phyloP scores from a whole-genome alignment of 2,797 vertebrate species.

The Falco columbarius region DNA sequence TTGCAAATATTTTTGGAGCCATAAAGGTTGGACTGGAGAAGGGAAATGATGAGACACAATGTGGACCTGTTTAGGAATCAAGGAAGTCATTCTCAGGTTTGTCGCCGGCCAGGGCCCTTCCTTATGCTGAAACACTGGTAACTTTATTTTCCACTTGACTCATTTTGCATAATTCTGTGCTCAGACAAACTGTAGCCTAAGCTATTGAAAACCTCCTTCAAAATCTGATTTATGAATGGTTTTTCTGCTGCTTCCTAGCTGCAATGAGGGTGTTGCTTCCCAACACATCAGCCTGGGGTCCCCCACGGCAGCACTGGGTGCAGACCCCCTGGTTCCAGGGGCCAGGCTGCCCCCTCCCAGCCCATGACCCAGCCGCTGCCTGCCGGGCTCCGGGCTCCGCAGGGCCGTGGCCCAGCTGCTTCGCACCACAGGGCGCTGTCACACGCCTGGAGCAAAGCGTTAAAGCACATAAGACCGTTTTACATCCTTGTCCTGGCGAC shows the following conservation, averaged over 20 bases:
- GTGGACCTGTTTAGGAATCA: slow-evolving; percentile 41
- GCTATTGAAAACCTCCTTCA: neutral
- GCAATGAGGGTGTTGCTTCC: neutral
- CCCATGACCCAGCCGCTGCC: rapidly evolving
- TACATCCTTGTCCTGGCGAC: rapidly evolving
- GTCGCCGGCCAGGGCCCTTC: neutral
- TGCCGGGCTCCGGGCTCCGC: neutral
- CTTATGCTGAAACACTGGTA: neutral
- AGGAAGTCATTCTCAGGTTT: slow-evolving; percentile 25
- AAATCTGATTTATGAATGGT: rapidly evolving
- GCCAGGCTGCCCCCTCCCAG: neutral
- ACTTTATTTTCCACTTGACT: slow-evolving; percentile 62
- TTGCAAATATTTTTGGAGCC: neutral
- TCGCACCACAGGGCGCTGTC: neutral
- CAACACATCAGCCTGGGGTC: neutral
- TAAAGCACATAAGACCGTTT: rapidly evolving
- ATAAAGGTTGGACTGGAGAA: neutral
- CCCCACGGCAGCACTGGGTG: rapidly evolving
- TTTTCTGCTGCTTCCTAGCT: neutral
- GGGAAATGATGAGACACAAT: slow-evolving; percentile 37
- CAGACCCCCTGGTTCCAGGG: neutral
- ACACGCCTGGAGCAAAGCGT: rapidly evolving
- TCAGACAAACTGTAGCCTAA: neutral
- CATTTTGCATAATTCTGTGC: slow-evolving; percentile 1
- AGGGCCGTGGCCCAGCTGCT: rapidly evolving